Base-by-base conservation (phyloP, 2,113 vertebrate species). In the Pachycephala philippinensis region DNA sequence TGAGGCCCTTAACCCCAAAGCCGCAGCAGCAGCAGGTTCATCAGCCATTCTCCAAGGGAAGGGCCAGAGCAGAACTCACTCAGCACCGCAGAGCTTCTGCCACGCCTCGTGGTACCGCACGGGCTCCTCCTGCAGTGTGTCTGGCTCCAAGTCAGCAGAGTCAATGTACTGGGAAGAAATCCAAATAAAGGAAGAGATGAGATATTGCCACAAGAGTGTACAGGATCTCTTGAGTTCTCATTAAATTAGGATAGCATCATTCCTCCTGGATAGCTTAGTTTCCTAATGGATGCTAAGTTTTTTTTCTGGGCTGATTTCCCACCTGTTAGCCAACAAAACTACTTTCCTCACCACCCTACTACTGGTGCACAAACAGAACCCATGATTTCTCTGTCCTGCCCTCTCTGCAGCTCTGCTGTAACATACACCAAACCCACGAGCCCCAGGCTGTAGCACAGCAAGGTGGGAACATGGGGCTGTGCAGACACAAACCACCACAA, bases 61-160 rank as follows among this genome's bases (percentile, higher is more conserved):
- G 1, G 28, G 18, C 7, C 45, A 50, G 39, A 69, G 64, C 15
- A 27, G 21, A 23, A 42, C 99, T 99, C 92, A 99, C 99, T 99
- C 98, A 44, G 99, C 98, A 37, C 98, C 99, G 85, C 99, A 99
- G 19, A 99, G 99, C 56, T 99, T 99, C 97, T 99, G 99, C 99
- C 99, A 99, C 0, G 99, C 99, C 52, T 99, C 99, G 1, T 99
- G 99, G 95, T 99, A 99, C 49, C 98, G 98, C 26, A 99, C 99
- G 0, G 99, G 99, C 31, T 99, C 99, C 15, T 99, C 99, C 95
- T 98, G 98, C 92, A 99, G 94, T 26, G 98, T 99, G 28, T 93
- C 95, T 1, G 98, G 98, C 97, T 99, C 99, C 98, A 99, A 40
- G 97, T 98, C 98, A 6, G 99, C 99, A 15, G 99, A 99, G 95